Evolutionary conservation across 2,797 vertebrate genomes (phyloP).

Genomic region (Hydrolagus colliei): DNA sequence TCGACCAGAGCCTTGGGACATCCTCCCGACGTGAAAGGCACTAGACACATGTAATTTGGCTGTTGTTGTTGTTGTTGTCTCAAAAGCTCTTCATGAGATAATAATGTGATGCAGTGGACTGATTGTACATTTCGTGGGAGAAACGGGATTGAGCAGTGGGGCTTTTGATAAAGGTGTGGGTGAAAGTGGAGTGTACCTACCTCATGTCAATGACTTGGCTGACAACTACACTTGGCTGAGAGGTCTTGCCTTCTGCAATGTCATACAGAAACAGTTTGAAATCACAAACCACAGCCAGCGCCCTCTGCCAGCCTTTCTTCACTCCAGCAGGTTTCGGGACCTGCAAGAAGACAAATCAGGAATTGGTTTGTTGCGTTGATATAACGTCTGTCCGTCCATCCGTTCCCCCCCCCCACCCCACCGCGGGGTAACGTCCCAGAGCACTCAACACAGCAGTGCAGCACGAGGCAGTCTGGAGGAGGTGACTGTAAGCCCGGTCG

Average conservation of each 20-base stretch:
- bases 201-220: slow-evolving; percentile 98
- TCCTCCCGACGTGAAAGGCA: too few species aligned
- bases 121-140: not conserved
- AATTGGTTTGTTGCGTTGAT: not conserved
- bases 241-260: slow-evolving; percentile 83
- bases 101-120: too few species aligned
- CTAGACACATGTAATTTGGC: too few species aligned
- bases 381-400: not conserved
- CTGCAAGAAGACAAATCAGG: slow-evolving; percentile 47
- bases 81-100: too few species aligned
- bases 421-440: not conserved
- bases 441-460: not conserved
- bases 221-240: slow-evolving; percentile 79
- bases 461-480: too few species aligned
- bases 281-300: slow-evolving; percentile 87
- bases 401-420: not conserved
- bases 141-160: not conserved
- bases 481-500: too few species aligned
- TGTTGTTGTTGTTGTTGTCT: too few species aligned
- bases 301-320: slow-evolving; percentile 96
- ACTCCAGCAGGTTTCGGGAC: slow-evolving; percentile 94
- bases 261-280: slow-evolving; percentile 96
- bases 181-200: slow-evolving; percentile 50
- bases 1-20: too few species aligned
- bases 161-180: not conserved